Base-by-base conservation (phyloP, 2,888 invertebrate species). In the Masnerella sp. region DNA sequence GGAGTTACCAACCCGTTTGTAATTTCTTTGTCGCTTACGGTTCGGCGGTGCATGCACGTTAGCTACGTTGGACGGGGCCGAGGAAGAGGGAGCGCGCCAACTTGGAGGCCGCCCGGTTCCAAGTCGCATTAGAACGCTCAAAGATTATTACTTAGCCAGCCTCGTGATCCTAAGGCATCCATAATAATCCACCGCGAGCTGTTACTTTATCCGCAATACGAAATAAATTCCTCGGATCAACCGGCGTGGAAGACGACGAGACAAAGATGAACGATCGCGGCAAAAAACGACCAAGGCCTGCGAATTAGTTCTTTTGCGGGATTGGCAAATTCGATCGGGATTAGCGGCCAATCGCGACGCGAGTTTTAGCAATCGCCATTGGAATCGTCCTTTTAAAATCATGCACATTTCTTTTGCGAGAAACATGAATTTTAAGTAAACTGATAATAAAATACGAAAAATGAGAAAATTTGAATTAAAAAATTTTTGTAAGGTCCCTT, bases 81-180 rank as follows among this genome's bases (percentile, higher is more conserved):
- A 42, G 65, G 49, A 32, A 49, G 62, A 62, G 73, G 62, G 52
- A 47, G 59, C 64, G 79, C 81, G 80, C 81, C 78, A 82, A 80
- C 82, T 82, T 82, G 82, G 82, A 82, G 82, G 82, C 82, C 82
- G 80, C 81, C 82, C 82, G 81, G 81, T 83, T 83, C 80, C 80
- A 81, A 81, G 82, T 82, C 79, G 82, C 81, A 82, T 83, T 82
- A 82, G 82, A 82, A 82, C 84, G 83, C 84, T 85, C 83, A 82
- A 85, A 83, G 85, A 85, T 86, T 85, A 85, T 85, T 85, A 85
- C 85, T 85, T 81, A 82, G 80, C 80, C 79, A 79, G 79, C 81
- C 80, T 82, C 84, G 82, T 79, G 84, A 84, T 84, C 82, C 85
- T 82, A 83, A 77, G 83, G 82, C 82, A 83, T 84, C 83, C 85